Evolutionary conservation across 2,888 invertebrate genomes (phyloP), one percentile per base, ranked within the genome.

Genomic region (Apoda limacodes): DNA sequence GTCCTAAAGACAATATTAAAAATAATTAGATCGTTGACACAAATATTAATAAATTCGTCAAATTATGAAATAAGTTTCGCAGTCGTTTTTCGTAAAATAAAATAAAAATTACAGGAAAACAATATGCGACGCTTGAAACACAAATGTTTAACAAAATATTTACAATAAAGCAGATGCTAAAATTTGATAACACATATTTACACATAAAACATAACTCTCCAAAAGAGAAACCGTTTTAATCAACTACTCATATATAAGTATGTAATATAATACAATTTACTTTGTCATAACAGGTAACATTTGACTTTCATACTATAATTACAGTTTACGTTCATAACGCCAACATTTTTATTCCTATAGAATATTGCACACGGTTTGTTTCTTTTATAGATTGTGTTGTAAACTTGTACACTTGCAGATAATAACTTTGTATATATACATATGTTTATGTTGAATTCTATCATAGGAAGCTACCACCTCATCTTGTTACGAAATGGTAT

Each of bases 241-340:
- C 59, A 17, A 17, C 17, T 17, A 17, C 5, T 17, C 5, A 17
- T 17, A 17, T 6, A 14, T 35, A 31, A 35, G 28, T 20, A 34
- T 32, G 17, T 64, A 61, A 60, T 75, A 74, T 67, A 68, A 67
- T 72, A 76, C 75, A 76, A 66, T 68, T 72, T 68, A 75, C 65
- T 76, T 78, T 74, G 71, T 74, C 74, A 75, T 75, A 78, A 80
- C 78, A 78, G 80, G 80, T 80, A 80, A 80, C 80, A 80, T 78
- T 70, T 76, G 78, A 80, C 78, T 78, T 78, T 63, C 69, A 74
- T 65, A 67, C 65, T 74, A 72, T 74, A 71, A 67, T 75, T 76
- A 6, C 17, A 7, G 17, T 72, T 66, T 76, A 80, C 78, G 75
- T 78, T 80, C 74, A 78, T 74, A 78, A 78, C 78, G 78, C 72